Conservation (phyloP, 2,888 invertebrate genomes). For the Polia nebulosa region DNA sequence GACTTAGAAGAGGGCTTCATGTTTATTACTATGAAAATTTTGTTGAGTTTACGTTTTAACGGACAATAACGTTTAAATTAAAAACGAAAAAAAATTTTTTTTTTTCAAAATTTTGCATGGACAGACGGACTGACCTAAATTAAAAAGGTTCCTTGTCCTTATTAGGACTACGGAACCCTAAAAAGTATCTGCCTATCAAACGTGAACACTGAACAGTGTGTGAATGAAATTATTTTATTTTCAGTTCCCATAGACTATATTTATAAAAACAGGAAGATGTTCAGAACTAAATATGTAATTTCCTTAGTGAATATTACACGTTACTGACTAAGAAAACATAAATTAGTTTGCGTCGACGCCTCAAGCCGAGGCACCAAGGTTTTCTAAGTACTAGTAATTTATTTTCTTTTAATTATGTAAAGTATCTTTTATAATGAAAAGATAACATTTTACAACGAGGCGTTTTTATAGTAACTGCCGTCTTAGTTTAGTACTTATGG, state of each 20-base stretch:
- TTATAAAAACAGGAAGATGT: neutral
- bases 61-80: no score
- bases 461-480: neutral
- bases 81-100: no score
- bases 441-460: slow-evolving; percentile 9
- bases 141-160: no score
- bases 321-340: slow-evolving; percentile 17
- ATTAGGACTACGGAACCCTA: no score
- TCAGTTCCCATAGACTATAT: neutral
- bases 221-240: no score
- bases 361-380: slow-evolving; percentile 20
- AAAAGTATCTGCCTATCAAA: no score
- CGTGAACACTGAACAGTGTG: no score
- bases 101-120: no score
- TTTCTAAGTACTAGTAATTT: slow-evolving; percentile 39
- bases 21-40: no score
- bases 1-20: no score
- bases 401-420: slow-evolving; percentile 51
- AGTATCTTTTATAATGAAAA: slow-evolving; percentile 40
- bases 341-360: slow-evolving; percentile 35
- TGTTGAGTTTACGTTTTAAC: no score
- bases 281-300: slow-evolving; percentile 25
- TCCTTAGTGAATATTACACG: neutral
- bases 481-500: neutral
- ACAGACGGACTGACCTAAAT: no score